Percentiles rank a stretch among this genome's conserved stretches.
These are phyloP conservation scores for Premnoplex brunnescens DNA, from an alignment of 2,797 vertebrate species.

Conservation along the genomic window DNA sequence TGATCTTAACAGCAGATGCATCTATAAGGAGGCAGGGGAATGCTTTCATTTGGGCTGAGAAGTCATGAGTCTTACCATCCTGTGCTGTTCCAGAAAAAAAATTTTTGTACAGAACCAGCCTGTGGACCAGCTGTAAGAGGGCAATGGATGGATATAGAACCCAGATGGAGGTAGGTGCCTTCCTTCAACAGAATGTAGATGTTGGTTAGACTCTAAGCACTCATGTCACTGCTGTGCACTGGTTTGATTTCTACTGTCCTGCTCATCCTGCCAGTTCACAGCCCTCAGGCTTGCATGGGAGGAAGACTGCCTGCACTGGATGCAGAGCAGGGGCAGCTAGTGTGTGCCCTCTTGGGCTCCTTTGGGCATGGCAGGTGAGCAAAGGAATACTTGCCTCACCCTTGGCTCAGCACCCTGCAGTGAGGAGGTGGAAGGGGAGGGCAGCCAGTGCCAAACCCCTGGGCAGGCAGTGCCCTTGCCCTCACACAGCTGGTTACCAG, in stretches of 20 bases:
- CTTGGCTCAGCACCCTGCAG: rapidly evolving
- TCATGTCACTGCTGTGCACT: not conserved
- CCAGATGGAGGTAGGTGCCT: not conserved
- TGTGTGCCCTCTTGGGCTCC: rapidly evolving
- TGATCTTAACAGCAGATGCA: not conserved
- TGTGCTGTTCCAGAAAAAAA: not conserved
- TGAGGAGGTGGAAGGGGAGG: not conserved
- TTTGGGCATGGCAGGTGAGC: rapidly evolving
- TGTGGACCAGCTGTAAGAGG: not conserved
- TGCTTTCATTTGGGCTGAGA: not conserved
- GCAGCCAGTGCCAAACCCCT: not conserved
- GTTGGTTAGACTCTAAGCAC: not conserved
- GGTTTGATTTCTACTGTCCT: not conserved
- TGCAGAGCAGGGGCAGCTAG: rapidly evolving
- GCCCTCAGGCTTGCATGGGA: not conserved
- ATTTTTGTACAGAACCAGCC: not conserved
- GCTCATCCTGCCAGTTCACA: not conserved
- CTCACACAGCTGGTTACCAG: not conserved
- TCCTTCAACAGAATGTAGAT: not conserved
- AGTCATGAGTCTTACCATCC: not conserved
- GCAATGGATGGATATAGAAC: not conserved
- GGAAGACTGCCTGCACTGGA: not conserved
- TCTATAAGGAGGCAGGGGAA: not conserved
- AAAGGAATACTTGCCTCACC: rapidly evolving
- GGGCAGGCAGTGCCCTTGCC: not conserved